phyloP scores from a whole-genome alignment of 2,888 invertebrate genomes.

The Phyllotreta cruciferae region DNA sequence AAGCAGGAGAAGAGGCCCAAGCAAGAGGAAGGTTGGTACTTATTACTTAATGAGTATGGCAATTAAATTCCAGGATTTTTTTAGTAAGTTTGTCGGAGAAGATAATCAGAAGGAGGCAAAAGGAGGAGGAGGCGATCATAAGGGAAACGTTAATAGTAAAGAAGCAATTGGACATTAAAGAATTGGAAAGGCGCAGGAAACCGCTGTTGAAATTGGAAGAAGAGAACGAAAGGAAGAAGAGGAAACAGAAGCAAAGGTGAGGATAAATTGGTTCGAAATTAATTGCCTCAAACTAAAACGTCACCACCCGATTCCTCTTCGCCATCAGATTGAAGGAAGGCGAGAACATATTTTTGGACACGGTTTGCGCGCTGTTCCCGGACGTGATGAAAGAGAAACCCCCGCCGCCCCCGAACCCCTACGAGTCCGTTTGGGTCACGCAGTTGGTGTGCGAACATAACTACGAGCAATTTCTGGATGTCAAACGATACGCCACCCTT shows the following conservation, averaged over 20 bases:
- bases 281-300: not conserved
- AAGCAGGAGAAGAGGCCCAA: no score
- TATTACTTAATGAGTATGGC: not conserved
- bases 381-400: constrained; percentile 65
- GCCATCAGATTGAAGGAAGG: constrained; percentile 61
- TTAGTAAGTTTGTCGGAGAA: constrained; percentile 49
- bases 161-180: constrained; percentile 68
- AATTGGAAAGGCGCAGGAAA: constrained; percentile 67
- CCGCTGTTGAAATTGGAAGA: constrained; percentile 67
- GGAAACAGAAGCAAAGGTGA: constrained; percentile 61
- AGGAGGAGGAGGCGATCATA: constrained; percentile 70
- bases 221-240: constrained; percentile 66
- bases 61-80: constrained; percentile 15
- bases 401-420: constrained; percentile 58
- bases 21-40: not conserved
- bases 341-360: constrained; percentile 71
- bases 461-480: constrained; percentile 56
- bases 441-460: constrained; percentile 51
- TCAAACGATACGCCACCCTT: constrained; percentile 54
- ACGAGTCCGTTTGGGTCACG: constrained; percentile 39
- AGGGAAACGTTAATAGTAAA: constrained; percentile 69
- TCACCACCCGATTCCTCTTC: not conserved
- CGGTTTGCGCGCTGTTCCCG: constrained; percentile 68
- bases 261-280: not conserved
- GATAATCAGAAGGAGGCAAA: constrained; percentile 61